Evolutionary conservation across 2,888 invertebrate species (phyloP).

Genomic region (Portevinia maculata): DNA sequence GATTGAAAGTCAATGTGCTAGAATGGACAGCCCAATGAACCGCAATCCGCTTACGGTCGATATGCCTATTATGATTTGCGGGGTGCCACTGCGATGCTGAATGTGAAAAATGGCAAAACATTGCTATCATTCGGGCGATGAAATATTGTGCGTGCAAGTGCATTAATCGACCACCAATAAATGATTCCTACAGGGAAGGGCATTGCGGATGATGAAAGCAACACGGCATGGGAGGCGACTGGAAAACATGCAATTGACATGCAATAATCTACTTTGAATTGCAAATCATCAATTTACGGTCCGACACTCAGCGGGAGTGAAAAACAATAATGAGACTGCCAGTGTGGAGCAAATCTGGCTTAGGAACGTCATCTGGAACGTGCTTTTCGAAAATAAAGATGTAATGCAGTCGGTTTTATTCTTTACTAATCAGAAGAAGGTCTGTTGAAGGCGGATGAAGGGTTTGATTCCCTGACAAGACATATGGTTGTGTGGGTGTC

Average conservation of each 20-base stretch:
- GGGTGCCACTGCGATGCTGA: background rate
- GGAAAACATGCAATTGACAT: background rate
- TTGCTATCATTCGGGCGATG: background rate
- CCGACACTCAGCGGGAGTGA: background rate
- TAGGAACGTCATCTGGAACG: no score
- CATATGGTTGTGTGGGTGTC: no score
- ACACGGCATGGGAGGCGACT: background rate
- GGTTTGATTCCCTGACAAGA: no score
- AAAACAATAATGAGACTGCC: no score
- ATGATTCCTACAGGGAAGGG: background rate
- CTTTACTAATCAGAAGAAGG: no score
- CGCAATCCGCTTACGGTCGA: background rate
- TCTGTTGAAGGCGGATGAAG: no score
- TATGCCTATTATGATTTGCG: background rate
- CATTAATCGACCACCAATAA: background rate
- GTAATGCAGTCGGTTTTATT: no score
- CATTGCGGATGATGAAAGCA: background rate
- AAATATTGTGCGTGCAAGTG: constrained; percentile 2
- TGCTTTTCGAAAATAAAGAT: no score
- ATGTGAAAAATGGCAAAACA: background rate
- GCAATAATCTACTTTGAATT: constrained; percentile 4
- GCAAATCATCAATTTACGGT: constrained; percentile 1
- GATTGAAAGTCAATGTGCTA: constrained; percentile 47
- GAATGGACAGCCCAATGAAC: background rate
- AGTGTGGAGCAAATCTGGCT: no score